Percentiles rank a stretch among this genome's conserved stretches.
Conservation (phyloP, 1,140 invertebrate genomes). For the Eufriesea mexicana region DNA sequence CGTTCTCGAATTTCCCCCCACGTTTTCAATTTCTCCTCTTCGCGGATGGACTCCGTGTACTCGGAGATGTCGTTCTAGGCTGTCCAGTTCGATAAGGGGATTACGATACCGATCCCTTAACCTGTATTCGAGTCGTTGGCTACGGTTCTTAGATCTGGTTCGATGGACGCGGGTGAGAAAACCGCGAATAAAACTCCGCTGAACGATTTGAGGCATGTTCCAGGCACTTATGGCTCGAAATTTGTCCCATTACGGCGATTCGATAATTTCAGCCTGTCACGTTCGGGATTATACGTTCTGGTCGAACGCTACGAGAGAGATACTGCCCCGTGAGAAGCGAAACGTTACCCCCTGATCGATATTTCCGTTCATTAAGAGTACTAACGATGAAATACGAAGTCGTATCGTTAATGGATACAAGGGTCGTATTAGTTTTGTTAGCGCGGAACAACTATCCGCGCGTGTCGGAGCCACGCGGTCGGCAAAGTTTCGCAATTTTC, state of each 20-base stretch:
- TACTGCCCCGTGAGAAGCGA: background rate
- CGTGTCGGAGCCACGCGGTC: background rate
- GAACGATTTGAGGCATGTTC: too few species aligned
- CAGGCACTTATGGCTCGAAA: background rate
- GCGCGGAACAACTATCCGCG: background rate
- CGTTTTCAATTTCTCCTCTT: too few species aligned
- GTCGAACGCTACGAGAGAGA: background rate
- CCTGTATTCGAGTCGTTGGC: background rate
- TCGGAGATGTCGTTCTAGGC: too few species aligned
- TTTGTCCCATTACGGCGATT: background rate
- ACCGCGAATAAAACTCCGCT: too few species aligned
- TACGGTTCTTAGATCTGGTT: background rate
- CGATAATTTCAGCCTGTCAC: background rate
- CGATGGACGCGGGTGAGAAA: too few species aligned
- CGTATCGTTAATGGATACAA: background rate
- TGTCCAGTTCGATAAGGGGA: background rate
- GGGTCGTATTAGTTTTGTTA: background rate
- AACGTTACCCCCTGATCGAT: background rate
- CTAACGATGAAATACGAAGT: constrained; percentile 14
- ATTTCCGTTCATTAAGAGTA: constrained; percentile 19
- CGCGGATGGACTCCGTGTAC: too few species aligned
- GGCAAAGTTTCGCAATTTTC: background rate
- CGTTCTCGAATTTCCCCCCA: too few species aligned
- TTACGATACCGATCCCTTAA: background rate
- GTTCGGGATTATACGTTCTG: background rate